phyloP scores from a whole-genome alignment of 2,888 invertebrate genomes.

The Parochlus steinenii region DNA sequence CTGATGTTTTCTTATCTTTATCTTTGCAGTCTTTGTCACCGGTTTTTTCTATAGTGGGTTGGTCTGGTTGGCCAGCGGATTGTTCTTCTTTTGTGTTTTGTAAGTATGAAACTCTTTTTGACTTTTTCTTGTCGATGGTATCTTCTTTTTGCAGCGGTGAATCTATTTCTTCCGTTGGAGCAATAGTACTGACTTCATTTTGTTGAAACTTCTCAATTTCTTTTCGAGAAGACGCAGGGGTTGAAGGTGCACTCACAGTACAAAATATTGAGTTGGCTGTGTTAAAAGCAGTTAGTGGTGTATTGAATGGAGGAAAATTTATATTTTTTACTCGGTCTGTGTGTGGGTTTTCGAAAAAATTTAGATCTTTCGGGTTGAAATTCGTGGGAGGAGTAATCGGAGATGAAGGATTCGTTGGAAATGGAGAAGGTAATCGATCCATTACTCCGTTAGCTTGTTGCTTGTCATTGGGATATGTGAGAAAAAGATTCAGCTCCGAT shows the following conservation, averaged over 20 bases:
- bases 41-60: not conserved
- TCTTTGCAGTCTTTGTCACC: not conserved
- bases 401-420: conserved; percentile 4
- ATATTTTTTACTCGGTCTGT: conserved; percentile 4
- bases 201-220: conserved; percentile 7
- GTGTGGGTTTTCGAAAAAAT: not conserved
- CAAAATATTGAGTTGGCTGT: conserved; percentile 9
- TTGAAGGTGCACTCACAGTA: conserved; percentile 9
- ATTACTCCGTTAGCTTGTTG: too few species aligned
- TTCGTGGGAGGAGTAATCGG: conserved; percentile 9
- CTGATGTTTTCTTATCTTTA: too few species aligned
- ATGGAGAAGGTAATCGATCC: conserved; percentile 6
- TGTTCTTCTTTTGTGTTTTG: conserved; percentile 6
- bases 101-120: conserved; percentile 9
- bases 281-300: conserved; percentile 2
- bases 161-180: too few species aligned
- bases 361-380: conserved; percentile 8
- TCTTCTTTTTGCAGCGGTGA: too few species aligned
- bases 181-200: conserved; percentile 1
- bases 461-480: conserved; percentile 20
- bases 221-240: conserved; percentile 9
- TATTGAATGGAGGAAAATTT: conserved; percentile 8
- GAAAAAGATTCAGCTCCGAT: conserved; percentile 29
- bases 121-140: conserved; percentile 10
- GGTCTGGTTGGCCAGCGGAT: not conserved